Evolutionary conservation across 2,113 vertebrate genomes (phyloP).

Genomic region (Trogon melanurus): DNA sequence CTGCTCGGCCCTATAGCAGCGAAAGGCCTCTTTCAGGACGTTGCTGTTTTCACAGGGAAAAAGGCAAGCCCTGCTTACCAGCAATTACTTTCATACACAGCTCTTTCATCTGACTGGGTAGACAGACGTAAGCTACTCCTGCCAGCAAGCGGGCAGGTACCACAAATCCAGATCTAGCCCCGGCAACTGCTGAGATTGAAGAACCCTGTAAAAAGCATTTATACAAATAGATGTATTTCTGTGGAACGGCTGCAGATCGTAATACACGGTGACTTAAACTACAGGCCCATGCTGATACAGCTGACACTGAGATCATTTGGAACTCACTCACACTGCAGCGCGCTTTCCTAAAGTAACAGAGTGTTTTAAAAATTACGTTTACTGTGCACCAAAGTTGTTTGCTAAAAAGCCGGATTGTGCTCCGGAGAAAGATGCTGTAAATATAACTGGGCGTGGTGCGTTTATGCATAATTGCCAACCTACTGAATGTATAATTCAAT

Average conservation of each 20-base stretch:
- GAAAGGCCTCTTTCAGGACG: fast-evolving
- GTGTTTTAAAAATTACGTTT: neutral
- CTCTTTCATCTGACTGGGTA: neutral
- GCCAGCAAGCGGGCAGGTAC: neutral
- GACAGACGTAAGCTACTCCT: neutral
- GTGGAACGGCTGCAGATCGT: neutral
- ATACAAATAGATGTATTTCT: neutral
- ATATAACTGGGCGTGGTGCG: neutral
- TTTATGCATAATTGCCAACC: neutral
- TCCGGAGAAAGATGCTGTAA: neutral
- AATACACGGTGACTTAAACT: neutral
- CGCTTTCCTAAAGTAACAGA: neutral
- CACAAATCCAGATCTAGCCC: neutral
- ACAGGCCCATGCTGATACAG: neutral
- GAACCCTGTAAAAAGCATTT: neutral
- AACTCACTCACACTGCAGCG: neutral
- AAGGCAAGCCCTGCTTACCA: neutral
- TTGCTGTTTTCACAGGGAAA: neutral
- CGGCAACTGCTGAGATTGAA: neutral
- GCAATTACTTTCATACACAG: neutral
- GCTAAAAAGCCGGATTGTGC: neutral
- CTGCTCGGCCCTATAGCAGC: neutral
- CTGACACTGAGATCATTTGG: neutral
- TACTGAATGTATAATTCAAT: neutral
- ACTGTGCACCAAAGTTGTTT: neutral